Conservation (phyloP, 2,888 invertebrate genomes). For the Cheilosia pagana region DNA sequence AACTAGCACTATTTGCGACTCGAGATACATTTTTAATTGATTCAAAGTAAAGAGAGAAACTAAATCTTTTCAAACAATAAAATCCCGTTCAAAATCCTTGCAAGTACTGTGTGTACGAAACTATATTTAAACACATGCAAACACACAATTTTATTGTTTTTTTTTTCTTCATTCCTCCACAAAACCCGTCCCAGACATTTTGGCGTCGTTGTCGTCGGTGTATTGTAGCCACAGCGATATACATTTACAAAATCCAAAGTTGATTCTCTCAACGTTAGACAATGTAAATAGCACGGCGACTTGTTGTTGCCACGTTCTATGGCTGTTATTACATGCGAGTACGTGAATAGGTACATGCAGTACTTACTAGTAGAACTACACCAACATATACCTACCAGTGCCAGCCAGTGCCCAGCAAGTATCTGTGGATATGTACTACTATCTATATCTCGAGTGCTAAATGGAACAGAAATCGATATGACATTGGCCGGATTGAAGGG, state of each 20-base stretch:
- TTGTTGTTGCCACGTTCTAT: constrained; percentile 66
- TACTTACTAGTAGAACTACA: constrained; percentile 31
- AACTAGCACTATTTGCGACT: constrained; percentile 16
- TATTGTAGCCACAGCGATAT: constrained; percentile 42
- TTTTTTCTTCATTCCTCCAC: constrained; percentile 52
- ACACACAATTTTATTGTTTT: constrained; percentile 35
- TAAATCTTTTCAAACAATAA: background rate
- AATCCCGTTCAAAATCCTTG: background rate
- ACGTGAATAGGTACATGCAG: constrained; percentile 55
- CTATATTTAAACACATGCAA: constrained; percentile 20
- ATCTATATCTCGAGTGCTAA: constrained; percentile 63
- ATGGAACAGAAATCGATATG: constrained; percentile 66
- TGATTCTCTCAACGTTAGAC: constrained; percentile 58
- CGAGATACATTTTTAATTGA: constrained; percentile 66
- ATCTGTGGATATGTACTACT: constrained; percentile 38
- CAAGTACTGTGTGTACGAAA: constrained; percentile 14
- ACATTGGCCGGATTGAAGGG: constrained; percentile 33
- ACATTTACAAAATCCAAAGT: constrained; percentile 59
- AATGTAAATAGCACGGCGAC: constrained; percentile 72
- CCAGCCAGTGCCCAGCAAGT: constrained; percentile 1
- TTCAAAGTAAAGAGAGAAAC: constrained; percentile 30
- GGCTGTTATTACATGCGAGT: constrained; percentile 48
- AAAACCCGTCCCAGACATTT: constrained; percentile 72
- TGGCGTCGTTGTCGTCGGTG: constrained; percentile 65
- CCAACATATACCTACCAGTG: background rate